Evolutionary conservation across 2,113 vertebrate species (phyloP).

Genomic region (Neofelis nebulosa): DNA sequence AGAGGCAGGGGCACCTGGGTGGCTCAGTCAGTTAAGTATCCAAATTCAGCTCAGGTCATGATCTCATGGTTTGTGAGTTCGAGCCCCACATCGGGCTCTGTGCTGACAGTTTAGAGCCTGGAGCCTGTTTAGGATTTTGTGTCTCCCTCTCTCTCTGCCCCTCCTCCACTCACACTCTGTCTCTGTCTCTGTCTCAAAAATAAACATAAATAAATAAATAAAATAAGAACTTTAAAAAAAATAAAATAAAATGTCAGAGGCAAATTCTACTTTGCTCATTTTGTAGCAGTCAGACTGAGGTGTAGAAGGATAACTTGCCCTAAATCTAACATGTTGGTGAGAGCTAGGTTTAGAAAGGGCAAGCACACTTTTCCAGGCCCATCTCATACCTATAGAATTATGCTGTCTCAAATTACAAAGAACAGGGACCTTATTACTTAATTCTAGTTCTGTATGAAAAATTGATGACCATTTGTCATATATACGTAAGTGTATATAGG

Average conservation of each 20-base stretch:
- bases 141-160: background rate
- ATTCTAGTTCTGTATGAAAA: constrained; percentile 25
- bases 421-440: background rate
- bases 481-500: background rate
- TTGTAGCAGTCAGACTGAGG: background rate
- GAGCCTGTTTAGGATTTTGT: too few relatives aligned
- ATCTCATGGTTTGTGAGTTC: background rate
- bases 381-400: background rate
- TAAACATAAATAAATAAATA: background rate
- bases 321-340: constrained; percentile 9
- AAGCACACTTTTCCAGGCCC: background rate
- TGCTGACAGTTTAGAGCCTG: background rate
- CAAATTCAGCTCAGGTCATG: background rate
- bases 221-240: background rate
- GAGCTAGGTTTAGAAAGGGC: background rate
- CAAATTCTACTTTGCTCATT: background rate
- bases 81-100: background rate
- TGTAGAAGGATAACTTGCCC: background rate
- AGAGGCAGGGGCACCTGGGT: background rate
- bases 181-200: background rate
- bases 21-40: background rate
- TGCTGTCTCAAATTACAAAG: constrained; percentile 18
- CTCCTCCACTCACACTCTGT: background rate
- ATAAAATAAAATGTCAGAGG: background rate
- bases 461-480: background rate